Evolutionary conservation across 92 coral and sea anemone genomes (phyloP).

Genomic region (Phenganax subtilis): DNA sequence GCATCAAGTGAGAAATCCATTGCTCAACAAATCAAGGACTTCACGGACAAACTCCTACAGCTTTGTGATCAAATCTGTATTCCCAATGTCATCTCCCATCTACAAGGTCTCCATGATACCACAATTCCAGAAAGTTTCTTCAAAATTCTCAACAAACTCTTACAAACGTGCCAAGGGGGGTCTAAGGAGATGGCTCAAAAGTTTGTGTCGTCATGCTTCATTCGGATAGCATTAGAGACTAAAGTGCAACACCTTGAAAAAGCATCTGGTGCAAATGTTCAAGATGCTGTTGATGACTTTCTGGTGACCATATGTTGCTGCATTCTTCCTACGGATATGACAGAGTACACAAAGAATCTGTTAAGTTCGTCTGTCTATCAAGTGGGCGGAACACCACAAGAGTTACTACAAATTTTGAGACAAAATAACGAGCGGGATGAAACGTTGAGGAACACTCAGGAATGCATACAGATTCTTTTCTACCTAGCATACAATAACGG

Average conservation of each 20-base stretch:
- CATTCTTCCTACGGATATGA: conserved; percentile 36
- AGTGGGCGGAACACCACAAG: conserved; percentile 18
- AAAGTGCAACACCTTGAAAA: conserved; percentile 52
- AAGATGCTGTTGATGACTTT: conserved; percentile 44
- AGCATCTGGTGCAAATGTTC: conserved; percentile 30
- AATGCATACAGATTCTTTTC: conserved; percentile 62
- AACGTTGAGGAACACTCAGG: conserved; percentile 63
- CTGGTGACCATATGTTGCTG: conserved; percentile 46
- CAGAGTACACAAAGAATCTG: conserved; percentile 21
- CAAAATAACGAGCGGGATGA: conserved; percentile 45
- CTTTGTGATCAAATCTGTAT: conserved; percentile 68
- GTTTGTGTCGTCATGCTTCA: conserved; percentile 64
- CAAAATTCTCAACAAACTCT: conserved; percentile 56
- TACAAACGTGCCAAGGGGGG: conserved; percentile 33
- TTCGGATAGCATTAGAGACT: conserved; percentile 65
- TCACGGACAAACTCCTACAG: conserved; percentile 51
- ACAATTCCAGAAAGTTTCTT: conserved; percentile 60
- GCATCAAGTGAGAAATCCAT: conserved; percentile 40
- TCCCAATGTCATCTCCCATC: conserved; percentile 70
- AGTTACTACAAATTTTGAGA: conserved; percentile 14
- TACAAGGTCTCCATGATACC: conserved; percentile 52
- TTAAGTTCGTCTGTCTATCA: not conserved
- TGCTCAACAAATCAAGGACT: conserved; percentile 32
- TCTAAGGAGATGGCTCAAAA: conserved; percentile 58
- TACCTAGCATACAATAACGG: conserved; percentile 56